Conservation (phyloP, 1,140 invertebrate genomes). For the Drosophila littoralis region DNA sequence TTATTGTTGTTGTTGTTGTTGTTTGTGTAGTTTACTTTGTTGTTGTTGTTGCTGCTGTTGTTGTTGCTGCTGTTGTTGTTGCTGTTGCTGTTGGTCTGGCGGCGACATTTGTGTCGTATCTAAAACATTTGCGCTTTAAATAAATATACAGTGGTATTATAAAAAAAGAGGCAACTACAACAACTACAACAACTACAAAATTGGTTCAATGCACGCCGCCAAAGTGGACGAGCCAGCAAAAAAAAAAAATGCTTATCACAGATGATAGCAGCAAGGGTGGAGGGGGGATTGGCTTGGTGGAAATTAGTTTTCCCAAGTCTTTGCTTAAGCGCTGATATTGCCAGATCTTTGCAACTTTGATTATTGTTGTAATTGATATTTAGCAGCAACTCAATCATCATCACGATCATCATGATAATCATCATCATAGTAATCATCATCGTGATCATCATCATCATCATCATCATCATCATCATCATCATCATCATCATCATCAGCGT, state of each 20-base stretch:
- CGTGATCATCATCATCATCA: constrained; percentile 44
- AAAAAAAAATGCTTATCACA: constrained; percentile 36
- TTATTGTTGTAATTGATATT: constrained; percentile 33
- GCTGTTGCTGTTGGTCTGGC: constrained; percentile 28
- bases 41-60: constrained; percentile 21
- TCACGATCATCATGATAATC: constrained; percentile 39
- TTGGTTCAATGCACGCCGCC: constrained; percentile 81
- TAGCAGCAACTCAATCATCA: constrained; percentile 38
- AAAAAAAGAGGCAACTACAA: constrained; percentile 58
- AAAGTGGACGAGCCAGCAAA: constrained; percentile 28
- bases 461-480: constrained; percentile 22
- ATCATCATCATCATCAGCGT: constrained; percentile 28
- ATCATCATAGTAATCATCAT: constrained; percentile 50
- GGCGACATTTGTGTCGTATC: constrained; percentile 74
- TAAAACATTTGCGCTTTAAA: constrained; percentile 83
- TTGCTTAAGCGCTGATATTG: neutral
- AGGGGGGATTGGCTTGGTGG: neutral
- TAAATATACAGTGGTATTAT: constrained; percentile 78
- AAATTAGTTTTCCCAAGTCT: neutral
- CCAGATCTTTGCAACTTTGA: neutral
- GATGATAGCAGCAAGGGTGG: constrained; percentile 26
- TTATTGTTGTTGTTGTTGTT: constrained; percentile 23
- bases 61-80: constrained; percentile 20
- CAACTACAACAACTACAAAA: constrained; percentile 52
- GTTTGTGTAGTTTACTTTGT: constrained; percentile 10